Evolutionary conservation across 2,113 vertebrate genomes (phyloP), one percentile per base, ranked within the genome.

Genomic region (Chamaea fasciata): DNA sequence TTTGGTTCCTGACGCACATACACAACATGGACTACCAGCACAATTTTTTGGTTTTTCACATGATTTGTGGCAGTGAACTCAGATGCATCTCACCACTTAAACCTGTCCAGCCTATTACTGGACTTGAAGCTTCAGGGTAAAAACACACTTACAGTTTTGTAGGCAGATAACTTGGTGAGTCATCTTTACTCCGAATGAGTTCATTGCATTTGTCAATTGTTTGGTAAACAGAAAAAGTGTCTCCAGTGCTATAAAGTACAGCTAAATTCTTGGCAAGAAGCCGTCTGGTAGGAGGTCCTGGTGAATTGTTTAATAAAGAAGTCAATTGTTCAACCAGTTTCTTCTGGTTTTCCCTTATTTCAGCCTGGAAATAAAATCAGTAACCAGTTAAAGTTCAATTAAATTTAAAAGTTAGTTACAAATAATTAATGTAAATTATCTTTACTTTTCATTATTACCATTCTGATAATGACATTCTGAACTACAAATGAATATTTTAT

Each of bases 101-200:
- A 69, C 27, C 28, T 37, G 31, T 18, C 60, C 65, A 10, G 0
- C 69, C 69, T 87, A 42, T 37, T 39, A 55, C 11, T 23, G 33
- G 5, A 77, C 63, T 83, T 71, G 76, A 82, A 55, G n/a, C 27
- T 68, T 63, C 37, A 46, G 59, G 68, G 47, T 80, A 77, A 83
- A 90, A 63, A 68, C 37, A 21, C 27, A 96, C 99, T 99, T 97
- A 99, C 99, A 99, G 98, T 91, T 99, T 98, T 3, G 98, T 99
- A 16, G 99, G 99, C 77, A 99, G 98, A 89, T 98, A 98, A 76
- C 99, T 99, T 65, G 99, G 99, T 24, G 99, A 99, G 97, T 99
- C 99, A 96, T 99, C 99, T 97, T 98, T 99, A 97, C 98, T 99
- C 81, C 98, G 98, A 96, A 99, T 99, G 94, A 99, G 98, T 91